These are phyloP conservation scores for Pantala flavescens DNA, from an alignment of 1,140 invertebrate species.

Conservation along the genomic window DNA sequence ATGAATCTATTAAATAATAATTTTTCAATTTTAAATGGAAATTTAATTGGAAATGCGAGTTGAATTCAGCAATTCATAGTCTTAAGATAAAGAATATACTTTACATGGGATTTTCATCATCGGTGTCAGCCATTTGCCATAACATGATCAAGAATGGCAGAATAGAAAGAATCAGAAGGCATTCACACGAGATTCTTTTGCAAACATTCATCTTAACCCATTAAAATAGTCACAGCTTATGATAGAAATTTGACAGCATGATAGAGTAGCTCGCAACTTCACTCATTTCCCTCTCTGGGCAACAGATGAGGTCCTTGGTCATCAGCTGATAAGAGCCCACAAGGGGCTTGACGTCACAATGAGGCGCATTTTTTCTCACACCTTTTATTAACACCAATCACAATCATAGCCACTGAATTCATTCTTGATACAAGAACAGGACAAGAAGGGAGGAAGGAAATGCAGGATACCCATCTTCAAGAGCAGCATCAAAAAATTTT, in stretches of 20 bases:
- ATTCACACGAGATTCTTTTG: too few species aligned
- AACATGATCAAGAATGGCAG: too few species aligned
- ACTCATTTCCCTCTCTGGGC: neutral
- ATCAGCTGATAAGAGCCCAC: neutral
- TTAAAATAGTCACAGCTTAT: neutral
- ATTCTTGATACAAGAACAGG: slow-evolving; percentile 9
- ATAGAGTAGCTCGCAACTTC: neutral
- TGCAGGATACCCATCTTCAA: neutral
- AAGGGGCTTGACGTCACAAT: neutral
- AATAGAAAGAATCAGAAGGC: too few species aligned
- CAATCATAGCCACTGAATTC: slow-evolving; percentile 1
- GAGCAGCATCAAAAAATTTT: neutral
- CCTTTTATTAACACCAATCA: neutral
- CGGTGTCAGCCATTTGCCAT: too few species aligned
- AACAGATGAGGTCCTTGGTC: neutral
- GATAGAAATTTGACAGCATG: neutral
- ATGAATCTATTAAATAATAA: too few species aligned
- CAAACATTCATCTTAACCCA: neutral
- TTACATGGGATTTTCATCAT: too few species aligned
- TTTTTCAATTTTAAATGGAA: too few species aligned
- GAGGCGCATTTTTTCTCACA: neutral
- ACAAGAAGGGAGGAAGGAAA: neutral
- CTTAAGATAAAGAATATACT: too few species aligned
- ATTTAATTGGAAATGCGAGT: too few species aligned
- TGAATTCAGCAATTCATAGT: too few species aligned